Conservation (phyloP, 2,113 vertebrate species). For the Gobiocypris rarus region DNA sequence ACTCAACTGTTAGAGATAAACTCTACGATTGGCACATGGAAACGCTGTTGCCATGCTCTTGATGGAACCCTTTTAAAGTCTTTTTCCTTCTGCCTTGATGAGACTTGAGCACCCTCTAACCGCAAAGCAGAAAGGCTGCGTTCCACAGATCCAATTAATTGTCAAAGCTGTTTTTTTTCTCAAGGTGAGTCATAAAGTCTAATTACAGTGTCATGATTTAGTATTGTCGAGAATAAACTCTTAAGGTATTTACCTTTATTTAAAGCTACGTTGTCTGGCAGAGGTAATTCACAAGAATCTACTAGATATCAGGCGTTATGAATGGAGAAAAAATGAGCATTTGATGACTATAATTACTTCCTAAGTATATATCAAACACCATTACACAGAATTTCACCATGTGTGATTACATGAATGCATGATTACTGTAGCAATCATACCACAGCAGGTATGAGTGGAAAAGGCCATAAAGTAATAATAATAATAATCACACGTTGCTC, state of each 20-base stretch:
- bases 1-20: constrained; percentile 13
- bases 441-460: neutral
- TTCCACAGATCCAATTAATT: neutral
- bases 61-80: constrained; percentile 60
- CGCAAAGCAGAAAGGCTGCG: constrained; percentile 57
- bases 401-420: neutral
- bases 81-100: constrained; percentile 65
- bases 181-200: neutral
- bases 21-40: constrained; percentile 51
- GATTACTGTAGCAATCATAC: neutral
- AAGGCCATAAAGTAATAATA: neutral
- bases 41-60: constrained; percentile 73
- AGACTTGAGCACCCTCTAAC: constrained; percentile 68
- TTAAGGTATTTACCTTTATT: neutral
- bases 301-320: neutral
- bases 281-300: neutral
- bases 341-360: constrained; percentile 5
- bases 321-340: neutral
- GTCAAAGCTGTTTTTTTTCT: neutral
- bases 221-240: neutral
- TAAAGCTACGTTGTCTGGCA: neutral
- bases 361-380: neutral
- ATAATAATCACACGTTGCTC: neutral
- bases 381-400: neutral
- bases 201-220: constrained; percentile 9